Conservation (phyloP, 2,113 vertebrate genomes). For the Brachyhypopomus gauderio region DNA sequence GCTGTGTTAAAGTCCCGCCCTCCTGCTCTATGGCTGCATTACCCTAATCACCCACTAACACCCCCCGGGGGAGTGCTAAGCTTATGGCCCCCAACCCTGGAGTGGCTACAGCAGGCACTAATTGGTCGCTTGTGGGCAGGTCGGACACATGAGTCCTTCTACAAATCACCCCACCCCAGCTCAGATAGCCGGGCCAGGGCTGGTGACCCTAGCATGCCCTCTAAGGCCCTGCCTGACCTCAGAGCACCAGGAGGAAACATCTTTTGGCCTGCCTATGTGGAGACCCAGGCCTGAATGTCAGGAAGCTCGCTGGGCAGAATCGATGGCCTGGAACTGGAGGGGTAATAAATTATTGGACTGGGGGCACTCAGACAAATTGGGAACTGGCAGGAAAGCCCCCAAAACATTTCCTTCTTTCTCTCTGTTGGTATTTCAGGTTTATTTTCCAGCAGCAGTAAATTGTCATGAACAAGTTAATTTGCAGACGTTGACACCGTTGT, state of each 20-base stretch:
- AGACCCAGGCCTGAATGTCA: conserved; percentile 62
- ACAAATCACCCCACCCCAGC: conserved; percentile 12
- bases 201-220: conserved; percentile 79
- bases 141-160: not conserved
- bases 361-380: conserved; percentile 70
- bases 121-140: conserved; percentile 71
- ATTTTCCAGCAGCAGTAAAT: conserved; percentile 40
- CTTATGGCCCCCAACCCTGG: no score
- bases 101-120: conserved; percentile 37
- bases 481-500: conserved; percentile 50
- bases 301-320: conserved; percentile 63
- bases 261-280: conserved; percentile 67
- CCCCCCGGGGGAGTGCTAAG: no score
- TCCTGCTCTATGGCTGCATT: no score
- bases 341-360: conserved; percentile 78
- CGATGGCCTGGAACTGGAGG: conserved; percentile 74
- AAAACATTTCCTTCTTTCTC: conserved; percentile 64
- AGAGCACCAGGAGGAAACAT: conserved; percentile 71
- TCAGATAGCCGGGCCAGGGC: conserved; percentile 66
- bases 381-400: conserved; percentile 67
- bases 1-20: no score
- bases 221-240: conserved; percentile 79
- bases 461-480: conserved; percentile 65
- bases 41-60: no score
- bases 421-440: conserved; percentile 69